Conservation (phyloP, 2,797 vertebrate species). For the Catamblyrhynchus diadema region DNA sequence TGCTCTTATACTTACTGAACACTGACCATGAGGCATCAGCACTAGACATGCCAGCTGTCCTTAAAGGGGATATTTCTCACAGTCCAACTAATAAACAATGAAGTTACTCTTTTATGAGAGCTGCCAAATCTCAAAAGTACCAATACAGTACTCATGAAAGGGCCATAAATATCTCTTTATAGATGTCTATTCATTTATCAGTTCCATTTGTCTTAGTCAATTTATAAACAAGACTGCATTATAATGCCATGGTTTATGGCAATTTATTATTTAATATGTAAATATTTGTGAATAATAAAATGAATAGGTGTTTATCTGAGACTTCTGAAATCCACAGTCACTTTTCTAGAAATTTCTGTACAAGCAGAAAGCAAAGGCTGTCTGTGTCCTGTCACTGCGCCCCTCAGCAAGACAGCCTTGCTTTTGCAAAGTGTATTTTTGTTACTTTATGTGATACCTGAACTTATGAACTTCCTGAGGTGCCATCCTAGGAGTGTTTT, state of each 20-base stretch:
- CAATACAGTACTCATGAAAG: neutral
- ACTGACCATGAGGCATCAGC: neutral
- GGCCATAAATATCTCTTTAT: neutral
- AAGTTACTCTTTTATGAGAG: neutral
- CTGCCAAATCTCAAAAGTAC: neutral
- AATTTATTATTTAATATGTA: neutral
- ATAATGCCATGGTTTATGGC: neutral
- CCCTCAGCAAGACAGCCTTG: neutral
- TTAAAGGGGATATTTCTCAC: neutral
- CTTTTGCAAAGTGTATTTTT: neutral
- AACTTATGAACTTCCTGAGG: neutral
- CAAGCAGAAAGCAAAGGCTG: neutral
- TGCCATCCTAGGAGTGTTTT: neutral
- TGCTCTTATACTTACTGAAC: neutral
- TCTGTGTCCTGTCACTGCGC: neutral
- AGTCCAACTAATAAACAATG: neutral
- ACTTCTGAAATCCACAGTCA: neutral
- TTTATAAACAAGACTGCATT: neutral
- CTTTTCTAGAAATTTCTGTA: neutral
- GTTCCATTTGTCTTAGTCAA: neutral
- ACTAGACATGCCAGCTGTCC: neutral
- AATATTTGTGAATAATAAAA: neutral
- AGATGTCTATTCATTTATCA: neutral
- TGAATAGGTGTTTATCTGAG: neutral
- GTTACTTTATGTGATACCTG: neutral